These are phyloP conservation scores for Eudemis profundana DNA, from an alignment of 2,888 invertebrate genomes.

Conservation along the genomic window DNA sequence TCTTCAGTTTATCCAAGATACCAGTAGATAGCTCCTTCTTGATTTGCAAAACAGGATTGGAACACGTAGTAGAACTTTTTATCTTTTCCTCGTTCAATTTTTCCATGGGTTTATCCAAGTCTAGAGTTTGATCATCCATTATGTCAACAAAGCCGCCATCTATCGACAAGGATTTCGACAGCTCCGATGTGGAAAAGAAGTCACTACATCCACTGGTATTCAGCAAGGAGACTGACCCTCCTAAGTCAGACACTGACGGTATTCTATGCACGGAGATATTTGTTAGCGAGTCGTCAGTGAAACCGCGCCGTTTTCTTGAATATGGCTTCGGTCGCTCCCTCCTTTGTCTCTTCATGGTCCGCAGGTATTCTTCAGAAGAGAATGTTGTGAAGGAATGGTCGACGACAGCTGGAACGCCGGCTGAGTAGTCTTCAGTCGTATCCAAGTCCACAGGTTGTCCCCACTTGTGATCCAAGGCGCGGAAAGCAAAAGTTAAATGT, in stretches of 20 bases:
- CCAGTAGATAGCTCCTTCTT: background rate
- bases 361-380: constrained; percentile 66
- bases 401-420: constrained; percentile 45
- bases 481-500: constrained; percentile 65
- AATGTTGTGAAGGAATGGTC: constrained; percentile 62
- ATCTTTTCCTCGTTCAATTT: background rate
- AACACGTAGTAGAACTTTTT: background rate
- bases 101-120: background rate
- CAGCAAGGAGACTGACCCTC: constrained; percentile 7
- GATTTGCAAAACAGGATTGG: no score
- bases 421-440: constrained; percentile 54
- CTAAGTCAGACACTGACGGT: constrained; percentile 24
- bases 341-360: constrained; percentile 48
- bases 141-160: background rate
- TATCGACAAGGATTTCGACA: constrained; percentile 2
- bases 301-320: background rate
- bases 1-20: constrained; percentile 9
- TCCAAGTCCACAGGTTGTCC: constrained; percentile 65
- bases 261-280: constrained; percentile 47
- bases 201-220: constrained; percentile 12
- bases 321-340: constrained; percentile 15
- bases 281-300: constrained; percentile 6
- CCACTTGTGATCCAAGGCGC: constrained; percentile 68
- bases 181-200: background rate
- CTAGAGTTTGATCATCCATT: background rate